Evolutionary conservation across 2,888 invertebrate genomes (phyloP), one percentile per base, ranked within the genome.

Genomic region (Girardia tigrina): DNA sequence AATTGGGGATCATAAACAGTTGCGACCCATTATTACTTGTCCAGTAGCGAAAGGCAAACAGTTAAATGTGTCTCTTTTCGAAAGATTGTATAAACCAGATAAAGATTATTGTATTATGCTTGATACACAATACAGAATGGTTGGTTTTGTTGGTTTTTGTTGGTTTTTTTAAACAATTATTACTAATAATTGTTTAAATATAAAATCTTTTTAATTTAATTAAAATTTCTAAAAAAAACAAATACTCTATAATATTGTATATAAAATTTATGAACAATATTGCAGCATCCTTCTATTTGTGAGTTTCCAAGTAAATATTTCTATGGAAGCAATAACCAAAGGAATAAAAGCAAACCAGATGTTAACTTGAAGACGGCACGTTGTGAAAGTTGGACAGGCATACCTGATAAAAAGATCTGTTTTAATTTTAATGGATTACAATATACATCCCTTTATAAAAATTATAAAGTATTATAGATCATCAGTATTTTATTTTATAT

Each of bases 1-100:
- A n/a, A 56, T 56, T 56, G 56, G 56, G n/a, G 56, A 56, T 56
- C 56, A 56, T 56, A 56, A 56, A 56, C 56, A 56, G 23, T 56
- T 56, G 23, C n/a, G 56, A 56, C 56, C 56, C 2, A 56, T 56
- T 56, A 23, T 56, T 56, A 56, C 56, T 8, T 56, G 20, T 56
- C 56, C 4, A 56, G 56, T 56, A 12, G 56, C 56, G 23, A 56
- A 56, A 56, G 56, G 56, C n/a, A 56, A 56, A 56, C 56, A 56
- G 23, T 16, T 56, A 8, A 16, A 56, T 16, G 23, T 56, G 23
- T 56, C 56, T 12, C n/a, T 56, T 6, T 56, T 56, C 23, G 56
- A 56, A 56, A 56, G 56, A 56, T 56, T 56, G n/a, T 56, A 56
- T n/a, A 56, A 56, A 12, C 56, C 56, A n/a, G 23, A 56, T 12